A percentile compares a stretch with the other conserved stretches of the same genome.
These are phyloP conservation scores for Psittacula cyanocephala DNA, from an alignment of 2,113 vertebrate genomes.

Conservation along the genomic window DNA sequence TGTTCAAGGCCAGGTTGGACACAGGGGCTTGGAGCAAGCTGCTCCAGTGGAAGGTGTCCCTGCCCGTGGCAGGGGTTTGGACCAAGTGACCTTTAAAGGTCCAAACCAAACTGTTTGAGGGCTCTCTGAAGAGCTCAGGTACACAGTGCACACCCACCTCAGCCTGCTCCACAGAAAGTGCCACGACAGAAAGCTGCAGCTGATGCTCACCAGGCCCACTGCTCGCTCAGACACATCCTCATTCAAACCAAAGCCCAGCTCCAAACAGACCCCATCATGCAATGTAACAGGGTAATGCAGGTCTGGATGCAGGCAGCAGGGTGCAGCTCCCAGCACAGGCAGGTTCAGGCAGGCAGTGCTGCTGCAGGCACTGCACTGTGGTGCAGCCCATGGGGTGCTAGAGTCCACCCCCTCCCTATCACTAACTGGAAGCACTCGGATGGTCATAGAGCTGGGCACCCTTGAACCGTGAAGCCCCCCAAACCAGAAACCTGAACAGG, in stretches of 20 bases:
- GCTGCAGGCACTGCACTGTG: neutral
- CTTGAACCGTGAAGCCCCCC: neutral
- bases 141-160: neutral
- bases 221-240: neutral
- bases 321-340: neutral
- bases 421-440: neutral
- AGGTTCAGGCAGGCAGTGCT: neutral
- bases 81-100: neutral
- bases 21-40: too few relatives aligned
- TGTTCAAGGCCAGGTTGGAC: too few relatives aligned
- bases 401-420: too few relatives aligned
- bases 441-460: neutral
- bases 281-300: neutral
- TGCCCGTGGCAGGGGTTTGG: neutral
- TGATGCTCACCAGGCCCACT: neutral
- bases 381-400: neutral
- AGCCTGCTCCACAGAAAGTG: neutral
- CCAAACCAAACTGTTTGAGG: too few relatives aligned
- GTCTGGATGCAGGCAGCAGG: neutral
- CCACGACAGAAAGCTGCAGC: neutral
- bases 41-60: neutral
- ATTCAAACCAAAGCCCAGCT: neutral
- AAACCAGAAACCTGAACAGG: neutral
- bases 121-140: neutral
- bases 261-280: rapidly evolving